Evolutionary conservation across 2,113 vertebrate species (phyloP).

Genomic region (Caretta caretta): DNA sequence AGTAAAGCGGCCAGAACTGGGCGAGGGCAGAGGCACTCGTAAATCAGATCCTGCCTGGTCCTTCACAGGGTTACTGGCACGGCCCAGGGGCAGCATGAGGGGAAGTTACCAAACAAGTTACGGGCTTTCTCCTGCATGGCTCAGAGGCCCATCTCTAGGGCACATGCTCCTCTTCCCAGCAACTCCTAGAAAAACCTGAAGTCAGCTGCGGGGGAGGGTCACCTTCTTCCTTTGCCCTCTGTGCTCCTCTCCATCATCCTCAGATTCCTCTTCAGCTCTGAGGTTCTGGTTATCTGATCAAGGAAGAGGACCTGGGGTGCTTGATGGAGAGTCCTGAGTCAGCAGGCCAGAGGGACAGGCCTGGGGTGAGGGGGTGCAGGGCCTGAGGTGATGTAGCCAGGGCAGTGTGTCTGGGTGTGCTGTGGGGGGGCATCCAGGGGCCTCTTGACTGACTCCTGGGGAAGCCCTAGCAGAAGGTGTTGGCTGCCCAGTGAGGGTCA

Average conservation of each 20-base stretch:
- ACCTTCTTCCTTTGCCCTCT: background rate
- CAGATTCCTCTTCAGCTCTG: background rate
- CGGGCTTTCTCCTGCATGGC: too few relatives aligned
- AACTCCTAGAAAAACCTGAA: background rate
- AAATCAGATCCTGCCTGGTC: too few relatives aligned
- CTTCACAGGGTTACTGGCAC: too few relatives aligned
- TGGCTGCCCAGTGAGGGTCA: background rate
- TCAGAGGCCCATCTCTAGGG: too few relatives aligned
- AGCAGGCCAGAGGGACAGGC: background rate
- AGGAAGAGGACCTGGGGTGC: background rate
- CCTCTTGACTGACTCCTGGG: background rate
- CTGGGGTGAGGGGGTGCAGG: too few relatives aligned
- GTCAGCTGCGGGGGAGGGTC: too few relatives aligned
- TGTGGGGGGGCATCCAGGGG: background rate
- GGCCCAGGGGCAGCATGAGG: too few relatives aligned
- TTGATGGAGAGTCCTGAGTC: background rate
- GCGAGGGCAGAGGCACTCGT: too few relatives aligned
- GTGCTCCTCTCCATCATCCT: background rate
- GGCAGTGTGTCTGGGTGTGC: background rate
- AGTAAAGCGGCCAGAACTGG: too few relatives aligned
- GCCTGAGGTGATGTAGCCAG: background rate
- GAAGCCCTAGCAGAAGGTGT: background rate
- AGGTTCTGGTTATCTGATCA: background rate
- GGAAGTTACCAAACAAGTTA: too few relatives aligned
- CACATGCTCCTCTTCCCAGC: accelerated